Evolutionary conservation across 2,797 vertebrate species (phyloP), one percentile per base, ranked within the genome.

Genomic region (Liparis tanakae): DNA sequence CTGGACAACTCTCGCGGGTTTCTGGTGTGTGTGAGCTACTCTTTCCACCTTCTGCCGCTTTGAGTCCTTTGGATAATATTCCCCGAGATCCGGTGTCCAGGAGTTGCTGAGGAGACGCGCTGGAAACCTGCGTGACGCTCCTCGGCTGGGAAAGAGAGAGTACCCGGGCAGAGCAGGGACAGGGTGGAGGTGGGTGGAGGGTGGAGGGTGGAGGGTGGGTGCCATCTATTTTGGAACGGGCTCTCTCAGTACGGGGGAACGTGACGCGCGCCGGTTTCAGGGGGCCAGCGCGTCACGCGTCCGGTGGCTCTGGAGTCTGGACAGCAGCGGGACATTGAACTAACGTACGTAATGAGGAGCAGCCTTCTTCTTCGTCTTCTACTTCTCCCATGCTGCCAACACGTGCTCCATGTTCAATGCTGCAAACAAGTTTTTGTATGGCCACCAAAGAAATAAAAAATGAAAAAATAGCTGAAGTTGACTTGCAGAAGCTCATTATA

Each of bases 141-240:
- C 78, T 76, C 78, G 68, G 64, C 69, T 68, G 82, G 70, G 84
- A 84, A 82, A 75, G 87, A 86, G 83, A 87, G 83, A 84, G 78
- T 43, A 44, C 58, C 74, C 59, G 73, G 84, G 68, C 44, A 44
- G 73, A 60, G 80, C 30, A 65, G 72, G 39, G 77, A 39, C 65
- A 66, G 70, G 20, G 58, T 41, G 56, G 18, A 18, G 74, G 59
- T 72, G 84, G 74, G 71, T 79, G 74, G 25, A 30, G 25, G 25
- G 25, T n/a, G n/a, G 48, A n/a, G 48, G 8, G 48, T 50, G 48
- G 9, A 78, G 76, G 48, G 48, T 51, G 48, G n/a, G 48, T 51
- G 48, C 25, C 25, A 33, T 55, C 93, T 94, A 94, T 95, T 95
- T 95, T 94, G 74, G 93, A 93, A 83, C 73, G 41, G 80, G 81